Percentiles rank a stretch among this genome's conserved stretches.
phyloP scores from a whole-genome alignment of 2,888 invertebrate genomes.

The Hesperia comma region DNA sequence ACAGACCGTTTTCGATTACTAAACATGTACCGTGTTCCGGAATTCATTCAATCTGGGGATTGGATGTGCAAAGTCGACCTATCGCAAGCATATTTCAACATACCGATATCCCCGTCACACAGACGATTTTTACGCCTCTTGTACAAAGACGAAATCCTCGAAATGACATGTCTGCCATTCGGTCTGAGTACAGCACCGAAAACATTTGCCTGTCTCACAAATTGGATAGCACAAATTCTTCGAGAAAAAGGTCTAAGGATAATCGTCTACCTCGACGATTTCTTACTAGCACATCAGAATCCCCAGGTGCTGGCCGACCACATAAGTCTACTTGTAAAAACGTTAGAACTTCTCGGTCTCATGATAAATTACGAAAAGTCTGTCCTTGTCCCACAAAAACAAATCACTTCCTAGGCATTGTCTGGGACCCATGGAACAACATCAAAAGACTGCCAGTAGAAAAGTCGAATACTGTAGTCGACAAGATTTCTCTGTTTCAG shows the following conservation, averaged over 20 bases:
- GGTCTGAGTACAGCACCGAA: slow-evolving; percentile 41
- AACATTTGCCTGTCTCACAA: slow-evolving; percentile 42
- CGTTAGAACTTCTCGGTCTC: slow-evolving; percentile 36
- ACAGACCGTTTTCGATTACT: too few species aligned
- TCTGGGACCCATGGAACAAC: too few species aligned
- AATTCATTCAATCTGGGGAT: too few species aligned
- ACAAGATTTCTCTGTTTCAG: background rate
- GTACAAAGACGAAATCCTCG: too few species aligned
- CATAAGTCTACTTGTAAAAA: background rate
- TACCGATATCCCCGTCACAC: too few species aligned
- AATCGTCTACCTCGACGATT: slow-evolving; percentile 45
- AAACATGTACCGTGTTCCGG: too few species aligned
- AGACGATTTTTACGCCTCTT: too few species aligned
- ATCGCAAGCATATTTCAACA: too few species aligned
- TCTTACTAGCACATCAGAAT: slow-evolving; percentile 38
- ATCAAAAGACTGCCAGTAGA: slow-evolving; percentile 2
- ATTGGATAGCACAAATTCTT: slow-evolving; percentile 44
- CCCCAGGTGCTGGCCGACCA: background rate
- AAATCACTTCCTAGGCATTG: too few species aligned
- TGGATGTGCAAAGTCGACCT: too few species aligned
- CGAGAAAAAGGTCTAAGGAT: slow-evolving; percentile 42
- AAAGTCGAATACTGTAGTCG: too few species aligned
- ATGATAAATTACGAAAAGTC: slow-evolving; percentile 35
- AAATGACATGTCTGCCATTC: slow-evolving; percentile 43
- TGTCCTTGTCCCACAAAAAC: too few species aligned